phyloP scores from a whole-genome alignment of 23 tunicate species.

The Halocynthia aurantium region DNA sequence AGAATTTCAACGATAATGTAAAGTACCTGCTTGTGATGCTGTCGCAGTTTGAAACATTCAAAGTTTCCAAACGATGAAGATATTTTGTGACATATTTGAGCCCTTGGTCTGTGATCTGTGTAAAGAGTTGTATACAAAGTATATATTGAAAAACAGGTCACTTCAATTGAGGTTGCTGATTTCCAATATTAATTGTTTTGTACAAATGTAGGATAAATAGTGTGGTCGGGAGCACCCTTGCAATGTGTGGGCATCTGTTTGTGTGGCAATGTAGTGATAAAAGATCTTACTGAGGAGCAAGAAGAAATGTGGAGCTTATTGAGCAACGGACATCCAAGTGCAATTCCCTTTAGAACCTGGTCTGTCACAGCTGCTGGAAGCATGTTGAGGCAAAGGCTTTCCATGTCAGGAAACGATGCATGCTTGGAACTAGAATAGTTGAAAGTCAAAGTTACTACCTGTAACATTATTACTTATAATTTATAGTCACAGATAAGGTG shows the following conservation, averaged over 20 bases:
- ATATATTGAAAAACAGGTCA: background rate
- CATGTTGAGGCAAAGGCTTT: conserved; percentile 20
- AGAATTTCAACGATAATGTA: background rate
- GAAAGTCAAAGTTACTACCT: too few relatives aligned
- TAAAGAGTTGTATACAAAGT: background rate
- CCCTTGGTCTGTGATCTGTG: conserved; percentile 13
- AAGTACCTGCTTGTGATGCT: conserved; percentile 13
- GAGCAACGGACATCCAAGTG: conserved; percentile 15
- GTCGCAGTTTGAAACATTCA: conserved; percentile 21
- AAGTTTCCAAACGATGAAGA: conserved; percentile 11
- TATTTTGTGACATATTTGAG: background rate
- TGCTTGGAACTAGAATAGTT: background rate
- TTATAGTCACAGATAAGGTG: background rate
- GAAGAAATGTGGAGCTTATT: conserved; percentile 2
- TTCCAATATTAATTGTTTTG: too few relatives aligned
- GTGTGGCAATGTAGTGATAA: background rate
- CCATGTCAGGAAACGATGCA: conserved; percentile 12
- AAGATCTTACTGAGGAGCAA: conserved; percentile 1
- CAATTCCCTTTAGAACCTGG: conserved; percentile 12
- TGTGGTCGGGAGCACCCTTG: too few relatives aligned
- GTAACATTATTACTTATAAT: background rate
- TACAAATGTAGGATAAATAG: too few relatives aligned
- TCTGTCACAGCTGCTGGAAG: conserved; percentile 12
- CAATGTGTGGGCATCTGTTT: background rate
- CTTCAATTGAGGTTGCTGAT: background rate